Evolutionary conservation across 2,113 vertebrate species (phyloP).

Genomic region (Lamprotornis superbus): DNA sequence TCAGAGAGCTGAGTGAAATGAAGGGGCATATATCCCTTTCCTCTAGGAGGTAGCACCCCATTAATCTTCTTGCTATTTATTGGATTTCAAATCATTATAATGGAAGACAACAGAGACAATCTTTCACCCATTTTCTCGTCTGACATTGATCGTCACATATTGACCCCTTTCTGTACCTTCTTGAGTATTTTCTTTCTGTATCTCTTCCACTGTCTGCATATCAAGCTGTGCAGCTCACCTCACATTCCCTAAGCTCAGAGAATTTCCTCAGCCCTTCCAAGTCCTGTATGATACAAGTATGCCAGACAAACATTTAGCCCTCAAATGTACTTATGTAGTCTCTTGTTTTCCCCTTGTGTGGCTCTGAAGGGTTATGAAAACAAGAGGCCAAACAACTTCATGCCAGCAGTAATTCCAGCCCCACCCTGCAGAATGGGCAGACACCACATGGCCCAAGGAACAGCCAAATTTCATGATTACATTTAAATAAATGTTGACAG

Average conservation of each 20-base stretch:
- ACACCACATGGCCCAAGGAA: constrained; percentile 26
- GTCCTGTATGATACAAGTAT: constrained; percentile 24
- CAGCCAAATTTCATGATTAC: constrained; percentile 31
- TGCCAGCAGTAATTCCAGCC: constrained; percentile 55
- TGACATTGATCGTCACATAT: background rate
- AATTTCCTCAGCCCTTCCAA: background rate
- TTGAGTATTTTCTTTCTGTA: background rate
- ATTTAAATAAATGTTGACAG: constrained; percentile 50
- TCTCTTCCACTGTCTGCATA: background rate
- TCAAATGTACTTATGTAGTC: constrained; percentile 33
- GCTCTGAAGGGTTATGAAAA: constrained; percentile 55
- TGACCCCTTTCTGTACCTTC: background rate
- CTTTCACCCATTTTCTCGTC: background rate
- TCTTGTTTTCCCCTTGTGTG: constrained; percentile 52
- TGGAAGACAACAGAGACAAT: background rate
- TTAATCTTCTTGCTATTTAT: background rate
- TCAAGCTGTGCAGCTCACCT: background rate
- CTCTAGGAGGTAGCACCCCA: background rate
- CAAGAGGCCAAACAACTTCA: constrained; percentile 45
- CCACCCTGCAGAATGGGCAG: constrained; percentile 49
- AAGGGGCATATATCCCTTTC: background rate
- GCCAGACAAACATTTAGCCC: constrained; percentile 22
- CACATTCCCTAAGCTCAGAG: constrained; percentile 23
- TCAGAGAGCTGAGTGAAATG: background rate
- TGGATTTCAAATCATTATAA: background rate